phyloP scores from a whole-genome alignment of 2,113 vertebrate species.

The Rhadina sibilatrix region DNA sequence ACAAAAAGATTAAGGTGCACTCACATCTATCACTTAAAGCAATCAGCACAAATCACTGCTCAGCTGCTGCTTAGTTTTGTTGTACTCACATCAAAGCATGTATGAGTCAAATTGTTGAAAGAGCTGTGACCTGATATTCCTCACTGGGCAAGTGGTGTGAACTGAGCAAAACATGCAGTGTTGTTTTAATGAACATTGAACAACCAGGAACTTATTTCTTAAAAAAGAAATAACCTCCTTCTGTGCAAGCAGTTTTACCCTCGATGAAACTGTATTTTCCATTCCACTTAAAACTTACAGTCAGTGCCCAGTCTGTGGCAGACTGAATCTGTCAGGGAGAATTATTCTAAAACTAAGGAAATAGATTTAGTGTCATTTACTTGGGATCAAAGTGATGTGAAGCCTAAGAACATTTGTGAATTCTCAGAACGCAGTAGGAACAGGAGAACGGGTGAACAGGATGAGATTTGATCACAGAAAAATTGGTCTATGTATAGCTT shows the following conservation, averaged over 20 bases:
- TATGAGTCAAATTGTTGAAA: neutral
- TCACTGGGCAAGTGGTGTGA: neutral
- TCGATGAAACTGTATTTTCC: neutral
- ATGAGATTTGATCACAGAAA: neutral
- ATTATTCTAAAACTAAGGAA: constrained; percentile 7
- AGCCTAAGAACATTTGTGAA: neutral
- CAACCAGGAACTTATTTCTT: neutral
- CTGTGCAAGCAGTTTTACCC: neutral
- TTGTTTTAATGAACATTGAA: neutral
- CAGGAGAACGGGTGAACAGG: neutral
- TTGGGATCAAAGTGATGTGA: neutral
- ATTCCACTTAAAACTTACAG: neutral
- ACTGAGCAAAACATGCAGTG: neutral
- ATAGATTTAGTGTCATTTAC: neutral
- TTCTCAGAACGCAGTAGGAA: neutral
- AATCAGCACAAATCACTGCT: neutral
- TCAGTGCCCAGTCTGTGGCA: neutral
- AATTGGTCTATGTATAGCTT: neutral
- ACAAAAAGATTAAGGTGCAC: neutral
- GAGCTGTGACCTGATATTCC: neutral
- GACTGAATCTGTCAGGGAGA: neutral
- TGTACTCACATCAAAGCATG: neutral
- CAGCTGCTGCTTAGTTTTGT: neutral
- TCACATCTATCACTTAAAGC: neutral
- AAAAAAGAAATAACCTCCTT: neutral